A percentile compares a stretch with the other conserved stretches of the same genome.
These are phyloP conservation scores for Cyprinodon diabolis DNA, from an alignment of 2,797 vertebrate species.

Conservation along the genomic window DNA sequence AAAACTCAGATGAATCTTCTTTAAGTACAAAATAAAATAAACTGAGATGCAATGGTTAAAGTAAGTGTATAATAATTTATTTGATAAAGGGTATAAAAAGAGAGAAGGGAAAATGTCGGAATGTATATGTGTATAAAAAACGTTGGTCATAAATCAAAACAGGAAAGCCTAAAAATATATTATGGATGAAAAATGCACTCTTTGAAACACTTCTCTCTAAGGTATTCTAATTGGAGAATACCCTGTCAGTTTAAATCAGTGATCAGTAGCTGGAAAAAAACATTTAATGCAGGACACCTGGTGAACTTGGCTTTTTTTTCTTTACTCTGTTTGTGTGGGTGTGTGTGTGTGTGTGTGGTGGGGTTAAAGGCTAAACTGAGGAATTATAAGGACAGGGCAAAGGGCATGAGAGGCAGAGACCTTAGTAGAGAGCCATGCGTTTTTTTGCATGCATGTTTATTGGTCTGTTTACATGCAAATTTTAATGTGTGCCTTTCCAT, in stretches of 20 bases:
- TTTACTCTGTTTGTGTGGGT: slow-evolving; percentile 30
- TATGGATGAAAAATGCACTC: background rate
- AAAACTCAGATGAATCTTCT: no score
- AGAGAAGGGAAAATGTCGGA: no score
- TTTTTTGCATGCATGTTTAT: slow-evolving; percentile 39
- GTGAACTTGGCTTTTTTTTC: slow-evolving; percentile 38
- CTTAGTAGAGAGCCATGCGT: slow-evolving; percentile 37
- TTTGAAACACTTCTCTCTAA: background rate
- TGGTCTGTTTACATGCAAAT: slow-evolving; percentile 21
- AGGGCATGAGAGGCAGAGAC: slow-evolving; percentile 45
- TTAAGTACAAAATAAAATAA: no score
- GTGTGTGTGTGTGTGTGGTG: slow-evolving; percentile 29
- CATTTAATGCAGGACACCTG: background rate
- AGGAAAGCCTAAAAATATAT: no score
- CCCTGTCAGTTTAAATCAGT: slow-evolving; percentile 2
- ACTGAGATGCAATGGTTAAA: no score
- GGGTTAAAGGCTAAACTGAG: slow-evolving; percentile 40
- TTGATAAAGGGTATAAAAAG: no score
- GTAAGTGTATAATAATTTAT: no score
- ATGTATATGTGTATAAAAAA: no score
- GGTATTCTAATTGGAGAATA: background rate
- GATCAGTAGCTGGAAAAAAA: slow-evolving; percentile 14
- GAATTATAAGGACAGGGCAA: slow-evolving; percentile 43
- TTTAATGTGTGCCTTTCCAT: slow-evolving; percentile 14
- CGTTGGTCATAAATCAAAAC: no score